Evolutionary conservation across 1,140 invertebrate genomes (phyloP).

Genomic region (Metaphire vulgaris): DNA sequence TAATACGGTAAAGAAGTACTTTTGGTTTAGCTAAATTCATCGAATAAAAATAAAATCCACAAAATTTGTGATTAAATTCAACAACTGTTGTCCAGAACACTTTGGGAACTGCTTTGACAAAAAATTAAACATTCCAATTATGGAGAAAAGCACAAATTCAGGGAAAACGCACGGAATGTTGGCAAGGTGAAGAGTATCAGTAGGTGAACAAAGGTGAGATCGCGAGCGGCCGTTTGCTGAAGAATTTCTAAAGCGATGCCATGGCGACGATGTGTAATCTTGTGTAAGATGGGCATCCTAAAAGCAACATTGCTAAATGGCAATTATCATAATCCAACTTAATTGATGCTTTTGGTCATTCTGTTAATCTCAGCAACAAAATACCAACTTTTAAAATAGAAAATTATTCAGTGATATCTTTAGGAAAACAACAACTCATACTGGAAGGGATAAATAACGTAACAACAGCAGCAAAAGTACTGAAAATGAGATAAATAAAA

Average conservation of each 20-base stretch:
- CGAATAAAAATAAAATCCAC: too few relatives aligned
- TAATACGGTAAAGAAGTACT: too few relatives aligned
- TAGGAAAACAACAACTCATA: not conserved
- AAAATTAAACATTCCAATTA: not conserved
- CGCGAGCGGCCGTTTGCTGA: constrained; percentile 18
- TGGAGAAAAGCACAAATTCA: constrained; percentile 3
- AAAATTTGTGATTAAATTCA: too few relatives aligned
- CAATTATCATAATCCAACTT: not conserved
- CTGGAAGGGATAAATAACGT: not conserved
- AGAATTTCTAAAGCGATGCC: constrained; percentile 27
- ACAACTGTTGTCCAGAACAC: too few relatives aligned
- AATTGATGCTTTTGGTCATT: not conserved
- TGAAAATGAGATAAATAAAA: not conserved
- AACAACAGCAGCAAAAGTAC: not conserved
- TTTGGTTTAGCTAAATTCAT: too few relatives aligned
- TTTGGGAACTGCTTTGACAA: not conserved
- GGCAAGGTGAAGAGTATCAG: constrained; percentile 24
- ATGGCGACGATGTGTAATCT: constrained; percentile 22
- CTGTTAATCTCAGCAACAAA: not conserved
- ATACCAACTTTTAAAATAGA: not conserved
- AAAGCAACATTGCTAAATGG: not conserved
- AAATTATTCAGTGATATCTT: not conserved
- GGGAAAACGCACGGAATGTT: constrained; percentile 23
- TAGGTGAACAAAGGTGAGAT: constrained; percentile 25
- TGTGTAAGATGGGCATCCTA: constrained; percentile 12